Base-by-base conservation (phyloP, 2,888 invertebrate genomes). In the Congeria kusceri region DNA sequence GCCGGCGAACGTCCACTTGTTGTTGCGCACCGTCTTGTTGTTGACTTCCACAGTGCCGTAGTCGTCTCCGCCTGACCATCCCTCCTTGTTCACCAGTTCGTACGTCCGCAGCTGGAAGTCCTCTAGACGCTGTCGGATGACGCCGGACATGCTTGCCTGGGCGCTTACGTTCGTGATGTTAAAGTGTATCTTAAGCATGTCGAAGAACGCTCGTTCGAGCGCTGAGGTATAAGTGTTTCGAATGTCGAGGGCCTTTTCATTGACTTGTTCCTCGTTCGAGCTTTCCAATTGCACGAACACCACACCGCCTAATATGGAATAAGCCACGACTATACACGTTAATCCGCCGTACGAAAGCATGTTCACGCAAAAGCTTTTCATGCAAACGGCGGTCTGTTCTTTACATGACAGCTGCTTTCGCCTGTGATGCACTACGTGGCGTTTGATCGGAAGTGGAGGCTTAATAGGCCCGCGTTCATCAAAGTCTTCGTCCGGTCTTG, bases 281-380 rank as follows among this genome's bases (percentile, higher is more conserved):
- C 88, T 87, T 93, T 97, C 97, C 89, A 97, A 94, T 83, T 95
- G 95, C 89, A 96, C 96, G 94, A 99, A 99, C 94, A 98, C 96
- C 93, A 98, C 97, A 46, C 98, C 98, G 65, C 98, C 97, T 84
- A 96, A 96, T 72, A 97, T 96, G 64, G 96, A 97, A 93, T 98
- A 98, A 28, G 96, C 96, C 44, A 98, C 96, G 75, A 99, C 98
- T 66, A 98, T 95, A 78, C 97, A 96, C 85, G 98, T 97, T 87
- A 99, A 96, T 65, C 98, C 99, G 53, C 99, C 97, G 94, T 98
- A 98, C 93, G 98, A 98, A 94, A 98, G 97, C 94, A 98, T 96
- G 94, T 98, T 98, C 49, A 98, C 97, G 80, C 97, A 95, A 92
- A 98, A 96, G 88, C 96, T 90, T 74, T 92, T 91, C 11, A 80